These are phyloP conservation scores for Cheirogaleus major DNA, from an alignment of 2,797 vertebrate species.

Conservation along the genomic window DNA sequence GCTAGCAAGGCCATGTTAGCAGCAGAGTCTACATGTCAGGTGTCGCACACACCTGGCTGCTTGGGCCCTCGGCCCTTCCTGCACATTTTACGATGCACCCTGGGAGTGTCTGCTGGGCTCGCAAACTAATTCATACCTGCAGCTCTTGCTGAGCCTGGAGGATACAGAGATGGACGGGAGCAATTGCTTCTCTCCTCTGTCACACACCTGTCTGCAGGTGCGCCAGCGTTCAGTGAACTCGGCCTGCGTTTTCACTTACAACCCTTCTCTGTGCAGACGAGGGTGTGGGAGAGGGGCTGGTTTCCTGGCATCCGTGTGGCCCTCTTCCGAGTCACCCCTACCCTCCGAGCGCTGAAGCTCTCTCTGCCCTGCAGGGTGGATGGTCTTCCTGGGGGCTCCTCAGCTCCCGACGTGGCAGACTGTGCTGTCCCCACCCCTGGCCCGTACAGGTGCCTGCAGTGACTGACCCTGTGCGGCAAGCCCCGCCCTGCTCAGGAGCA, in stretches of 20 bases:
- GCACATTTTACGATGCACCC: neutral
- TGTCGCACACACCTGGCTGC: accelerated
- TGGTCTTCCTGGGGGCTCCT: neutral
- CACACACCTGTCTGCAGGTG: neutral
- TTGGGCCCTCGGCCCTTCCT: neutral
- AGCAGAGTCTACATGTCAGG: neutral
- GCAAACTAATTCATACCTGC: neutral
- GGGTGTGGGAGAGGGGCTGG: neutral
- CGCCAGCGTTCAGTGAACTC: neutral
- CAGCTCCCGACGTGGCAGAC: neutral
- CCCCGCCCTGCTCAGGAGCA: neutral
- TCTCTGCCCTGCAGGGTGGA: neutral
- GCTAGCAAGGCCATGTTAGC: neutral
- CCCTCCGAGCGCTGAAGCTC: neutral
- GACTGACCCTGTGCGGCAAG: neutral
- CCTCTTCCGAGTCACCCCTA: neutral
- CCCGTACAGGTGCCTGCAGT: neutral
- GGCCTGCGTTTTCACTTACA: neutral
- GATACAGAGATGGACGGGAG: neutral
- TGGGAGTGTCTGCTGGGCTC: neutral
- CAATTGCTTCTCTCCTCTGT: neutral
- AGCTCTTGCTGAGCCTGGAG: neutral
- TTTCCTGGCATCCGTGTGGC: neutral
- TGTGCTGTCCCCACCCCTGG: neutral
- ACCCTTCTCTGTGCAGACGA: neutral